These are phyloP conservation scores for Agrochola circellaris DNA, from an alignment of 2,888 invertebrate genomes.

Conservation along the genomic window DNA sequence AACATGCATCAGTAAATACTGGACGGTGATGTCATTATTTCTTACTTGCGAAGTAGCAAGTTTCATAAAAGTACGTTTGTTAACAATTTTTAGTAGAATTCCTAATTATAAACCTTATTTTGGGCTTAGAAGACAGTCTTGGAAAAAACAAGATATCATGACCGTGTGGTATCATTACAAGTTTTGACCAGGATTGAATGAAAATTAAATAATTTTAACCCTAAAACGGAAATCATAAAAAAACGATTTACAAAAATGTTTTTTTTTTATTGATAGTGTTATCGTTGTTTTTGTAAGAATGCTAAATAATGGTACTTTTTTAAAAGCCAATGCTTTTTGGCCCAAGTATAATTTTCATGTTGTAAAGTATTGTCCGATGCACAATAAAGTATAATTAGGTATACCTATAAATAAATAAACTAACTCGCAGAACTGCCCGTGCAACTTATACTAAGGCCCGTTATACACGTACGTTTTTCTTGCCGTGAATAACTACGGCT, in stretches of 20 bases:
- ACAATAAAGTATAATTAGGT: background rate
- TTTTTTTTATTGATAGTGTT: no score
- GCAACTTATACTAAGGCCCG: background rate
- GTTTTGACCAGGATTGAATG: no score
- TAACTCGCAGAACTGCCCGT: background rate
- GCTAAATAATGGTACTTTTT: background rate
- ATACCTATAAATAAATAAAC: background rate
- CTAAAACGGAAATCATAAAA: no score
- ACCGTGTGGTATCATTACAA: no score
- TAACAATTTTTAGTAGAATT: no score
- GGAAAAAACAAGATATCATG: no score
- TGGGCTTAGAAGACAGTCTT: no score
- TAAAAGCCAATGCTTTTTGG: background rate
- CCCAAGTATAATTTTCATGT: background rate
- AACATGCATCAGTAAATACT: conserved; percentile 1
- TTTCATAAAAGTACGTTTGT: no score
- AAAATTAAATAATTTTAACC: no score
- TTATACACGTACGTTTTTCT: background rate
- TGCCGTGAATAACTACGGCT: background rate
- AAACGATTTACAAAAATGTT: no score
- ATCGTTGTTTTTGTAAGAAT: no score
- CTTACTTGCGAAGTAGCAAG: background rate
- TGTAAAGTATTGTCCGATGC: background rate
- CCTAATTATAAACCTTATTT: no score
- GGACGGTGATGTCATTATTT: background rate